Percentiles rank a stretch among this genome's conserved stretches.
Evolutionary conservation across 2,113 vertebrate species (phyloP).

Genomic region (Brachypodius melanocephalos): DNA sequence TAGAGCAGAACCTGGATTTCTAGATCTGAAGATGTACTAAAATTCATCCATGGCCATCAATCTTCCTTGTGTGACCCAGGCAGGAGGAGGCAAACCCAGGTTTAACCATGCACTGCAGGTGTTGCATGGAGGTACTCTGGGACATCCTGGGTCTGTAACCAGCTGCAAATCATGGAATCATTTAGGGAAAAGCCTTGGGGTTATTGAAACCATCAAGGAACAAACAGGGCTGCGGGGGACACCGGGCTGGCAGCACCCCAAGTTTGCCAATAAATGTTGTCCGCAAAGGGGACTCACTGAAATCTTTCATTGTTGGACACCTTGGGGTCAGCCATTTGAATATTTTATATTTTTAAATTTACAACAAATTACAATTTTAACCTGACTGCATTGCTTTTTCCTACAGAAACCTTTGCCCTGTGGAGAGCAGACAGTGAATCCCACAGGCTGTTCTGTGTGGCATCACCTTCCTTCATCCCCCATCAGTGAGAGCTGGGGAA

Average conservation of each 20-base stretch:
- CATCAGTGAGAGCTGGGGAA: neutral
- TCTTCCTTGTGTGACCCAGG: no score
- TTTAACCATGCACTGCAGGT: rapidly evolving
- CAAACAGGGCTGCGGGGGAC: neutral
- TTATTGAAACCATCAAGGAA: neutral
- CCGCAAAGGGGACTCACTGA: neutral
- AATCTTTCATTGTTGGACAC: neutral
- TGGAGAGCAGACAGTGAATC: neutral
- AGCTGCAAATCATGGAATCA: neutral
- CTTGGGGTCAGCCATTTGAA: neutral
- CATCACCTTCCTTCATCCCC: neutral
- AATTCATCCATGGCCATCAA: neutral
- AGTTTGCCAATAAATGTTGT: rapidly evolving
- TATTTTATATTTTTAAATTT: neutral
- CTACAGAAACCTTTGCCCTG: neutral
- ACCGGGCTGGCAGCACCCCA: neutral
- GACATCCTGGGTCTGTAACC: neutral
- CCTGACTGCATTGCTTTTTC: neutral
- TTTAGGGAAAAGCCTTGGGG: neutral
- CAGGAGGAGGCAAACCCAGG: neutral
- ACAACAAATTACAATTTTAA: neutral
- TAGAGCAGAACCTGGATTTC: neutral
- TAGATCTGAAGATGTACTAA: neutral
- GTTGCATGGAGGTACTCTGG: neutral
- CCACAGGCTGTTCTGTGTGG: neutral